These are phyloP conservation scores for Venturia canescens DNA, from an alignment of 1,140 invertebrate species.

Conservation along the genomic window DNA sequence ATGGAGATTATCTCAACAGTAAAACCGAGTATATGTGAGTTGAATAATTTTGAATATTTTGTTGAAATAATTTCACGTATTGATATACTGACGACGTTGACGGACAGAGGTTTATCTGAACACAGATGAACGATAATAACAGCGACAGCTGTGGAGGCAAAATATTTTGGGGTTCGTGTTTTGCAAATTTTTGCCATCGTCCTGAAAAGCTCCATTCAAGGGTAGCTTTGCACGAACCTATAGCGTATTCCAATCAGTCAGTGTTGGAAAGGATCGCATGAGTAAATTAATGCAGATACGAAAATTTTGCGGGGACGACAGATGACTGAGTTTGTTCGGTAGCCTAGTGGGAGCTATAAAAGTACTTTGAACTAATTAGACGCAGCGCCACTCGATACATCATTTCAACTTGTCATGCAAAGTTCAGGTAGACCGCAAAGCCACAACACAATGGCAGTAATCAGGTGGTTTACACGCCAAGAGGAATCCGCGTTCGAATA, in stretches of 20 bases:
- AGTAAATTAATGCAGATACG: conserved; percentile 52
- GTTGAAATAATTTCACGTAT: no score
- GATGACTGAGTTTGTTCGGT: conserved; percentile 16
- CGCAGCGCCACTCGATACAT: conserved; percentile 40
- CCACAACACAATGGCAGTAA: not conserved
- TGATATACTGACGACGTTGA: no score
- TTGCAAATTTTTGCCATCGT: no score
- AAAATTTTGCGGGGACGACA: conserved; percentile 27
- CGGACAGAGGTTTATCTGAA: no score
- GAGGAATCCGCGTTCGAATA: no score
- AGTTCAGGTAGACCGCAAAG: not conserved
- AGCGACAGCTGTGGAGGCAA: no score
- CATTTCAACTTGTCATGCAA: conserved; percentile 25
- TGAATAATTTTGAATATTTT: not conserved
- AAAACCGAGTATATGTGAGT: conserved; percentile 80
- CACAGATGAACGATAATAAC: no score
- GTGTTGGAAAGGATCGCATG: conserved; percentile 2
- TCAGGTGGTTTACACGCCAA: not conserved
- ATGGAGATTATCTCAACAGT: conserved; percentile 79
- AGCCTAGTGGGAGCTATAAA: conserved; percentile 48
- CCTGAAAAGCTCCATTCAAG: not conserved
- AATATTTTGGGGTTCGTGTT: no score
- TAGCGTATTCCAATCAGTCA: conserved; percentile 22
- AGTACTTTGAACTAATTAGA: conserved; percentile 58
- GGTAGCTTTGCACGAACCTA: not conserved